Percentiles rank a stretch among this genome's conserved stretches.
phyloP scores from a whole-genome alignment of 2,888 invertebrate species.

The Drosophila histrio region DNA sequence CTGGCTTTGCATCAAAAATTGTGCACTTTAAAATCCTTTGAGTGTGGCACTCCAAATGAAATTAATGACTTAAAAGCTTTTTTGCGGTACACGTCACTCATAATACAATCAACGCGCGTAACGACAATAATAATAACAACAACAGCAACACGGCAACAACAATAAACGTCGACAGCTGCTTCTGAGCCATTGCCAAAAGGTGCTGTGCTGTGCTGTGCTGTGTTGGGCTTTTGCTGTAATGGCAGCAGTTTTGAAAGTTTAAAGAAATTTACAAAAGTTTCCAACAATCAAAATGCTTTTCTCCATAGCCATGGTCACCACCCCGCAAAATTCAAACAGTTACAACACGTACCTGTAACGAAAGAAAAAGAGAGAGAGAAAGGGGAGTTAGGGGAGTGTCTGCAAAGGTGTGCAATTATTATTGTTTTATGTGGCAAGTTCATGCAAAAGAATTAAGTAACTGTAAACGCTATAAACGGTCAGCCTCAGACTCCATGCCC shows the following conservation, averaged over 20 bases:
- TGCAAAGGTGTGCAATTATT: slow-evolving; percentile 63
- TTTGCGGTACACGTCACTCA: slow-evolving; percentile 80
- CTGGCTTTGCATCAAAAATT: slow-evolving; percentile 45
- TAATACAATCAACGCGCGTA: slow-evolving; percentile 72
- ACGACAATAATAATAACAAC: slow-evolving; percentile 43
- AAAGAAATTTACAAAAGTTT: slow-evolving; percentile 58
- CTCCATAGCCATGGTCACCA: background rate
- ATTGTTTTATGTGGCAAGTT: slow-evolving; percentile 72
- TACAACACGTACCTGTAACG: slow-evolving; percentile 45
- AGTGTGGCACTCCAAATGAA: slow-evolving; percentile 59
- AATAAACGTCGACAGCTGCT: slow-evolving; percentile 14
- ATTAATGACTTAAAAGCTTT: slow-evolving; percentile 82
- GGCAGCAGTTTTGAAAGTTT: slow-evolving; percentile 46
- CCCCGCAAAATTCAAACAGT: slow-evolving; percentile 40
- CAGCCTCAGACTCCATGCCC: slow-evolving; percentile 17
- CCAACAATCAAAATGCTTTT: slow-evolving; percentile 53
- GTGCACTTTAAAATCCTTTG: slow-evolving; percentile 75
- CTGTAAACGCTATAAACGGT: slow-evolving; percentile 72
- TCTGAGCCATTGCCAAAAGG: slow-evolving; percentile 34
- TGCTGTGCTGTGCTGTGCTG: background rate
- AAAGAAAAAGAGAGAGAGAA: slow-evolving; percentile 9
- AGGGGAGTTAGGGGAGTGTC: background rate
- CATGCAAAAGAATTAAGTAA: slow-evolving; percentile 76
- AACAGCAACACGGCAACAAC: slow-evolving; percentile 16
- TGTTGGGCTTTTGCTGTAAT: slow-evolving; percentile 31